These are phyloP conservation scores for Styela plicata DNA, from an alignment of 23 tunicate genomes.

Conservation along the genomic window DNA sequence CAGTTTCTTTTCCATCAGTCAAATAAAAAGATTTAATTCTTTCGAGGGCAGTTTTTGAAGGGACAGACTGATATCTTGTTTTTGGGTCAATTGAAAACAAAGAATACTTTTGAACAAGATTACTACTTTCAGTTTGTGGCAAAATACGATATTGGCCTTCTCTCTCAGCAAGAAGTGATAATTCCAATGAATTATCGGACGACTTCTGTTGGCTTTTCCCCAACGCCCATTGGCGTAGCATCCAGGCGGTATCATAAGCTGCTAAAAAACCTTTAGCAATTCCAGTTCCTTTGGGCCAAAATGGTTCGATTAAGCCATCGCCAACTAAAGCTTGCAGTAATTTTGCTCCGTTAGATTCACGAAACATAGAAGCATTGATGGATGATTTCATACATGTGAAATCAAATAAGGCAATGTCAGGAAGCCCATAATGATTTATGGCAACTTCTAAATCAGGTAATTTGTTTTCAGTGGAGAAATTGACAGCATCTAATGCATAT, in stretches of 20 bases:
- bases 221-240: slow-evolving; percentile 53
- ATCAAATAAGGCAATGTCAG: slow-evolving; percentile 95
- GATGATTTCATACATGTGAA: slow-evolving; percentile 93
- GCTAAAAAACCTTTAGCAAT: slow-evolving; percentile 94
- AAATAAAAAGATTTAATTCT: slow-evolving; percentile 6
- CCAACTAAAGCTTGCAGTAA: slow-evolving; percentile 84
- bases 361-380: slow-evolving; percentile 73
- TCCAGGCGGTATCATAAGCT: slow-evolving; percentile 86
- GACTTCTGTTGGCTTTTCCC: slow-evolving; percentile 4
- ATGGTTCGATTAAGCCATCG: slow-evolving; percentile 96
- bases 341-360: slow-evolving; percentile 54
- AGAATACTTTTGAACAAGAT: slow-evolving; percentile 19
- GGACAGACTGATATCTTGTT: slow-evolving; percentile 19
- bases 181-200: slow-evolving; percentile 6
- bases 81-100: slow-evolving; percentile 36
- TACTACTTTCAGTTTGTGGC: slow-evolving; percentile 5
- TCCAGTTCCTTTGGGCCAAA: slow-evolving; percentile 99
- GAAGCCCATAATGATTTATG: slow-evolving; percentile 70
- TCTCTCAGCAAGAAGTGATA: slow-evolving; percentile 22
- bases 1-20: background rate
- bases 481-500: slow-evolving; percentile 81
- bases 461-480: slow-evolving; percentile 81
- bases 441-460: slow-evolving; percentile 86
- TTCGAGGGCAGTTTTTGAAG: background rate
- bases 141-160: slow-evolving; percentile 20